phyloP scores from a whole-genome alignment of 2,113 vertebrate genomes.

The Alligator mississippiensis region DNA sequence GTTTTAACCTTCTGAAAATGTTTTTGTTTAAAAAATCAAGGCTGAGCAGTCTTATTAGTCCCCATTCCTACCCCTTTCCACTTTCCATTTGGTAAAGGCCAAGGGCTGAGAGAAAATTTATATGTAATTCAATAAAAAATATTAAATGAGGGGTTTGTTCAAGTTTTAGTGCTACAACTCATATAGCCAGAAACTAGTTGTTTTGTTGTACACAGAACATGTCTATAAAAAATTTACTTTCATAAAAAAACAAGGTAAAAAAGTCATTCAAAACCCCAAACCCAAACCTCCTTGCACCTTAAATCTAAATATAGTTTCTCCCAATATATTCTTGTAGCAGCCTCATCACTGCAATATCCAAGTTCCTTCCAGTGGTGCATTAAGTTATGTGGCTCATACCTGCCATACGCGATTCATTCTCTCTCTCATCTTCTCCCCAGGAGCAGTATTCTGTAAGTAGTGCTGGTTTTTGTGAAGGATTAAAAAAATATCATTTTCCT shows the following conservation, averaged over 20 bases:
- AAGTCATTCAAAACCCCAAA: neutral
- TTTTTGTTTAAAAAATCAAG: neutral
- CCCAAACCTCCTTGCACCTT: neutral
- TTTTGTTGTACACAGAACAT: neutral
- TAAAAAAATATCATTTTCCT: neutral
- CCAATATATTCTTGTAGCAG: neutral
- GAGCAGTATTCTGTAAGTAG: neutral
- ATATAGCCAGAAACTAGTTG: neutral
- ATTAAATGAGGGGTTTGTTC: neutral
- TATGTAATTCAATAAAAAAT: neutral
- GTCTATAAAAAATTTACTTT: neutral
- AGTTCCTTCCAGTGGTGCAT: neutral
- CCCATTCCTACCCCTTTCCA: neutral
- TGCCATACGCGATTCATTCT: neutral
- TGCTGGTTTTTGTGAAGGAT: neutral
- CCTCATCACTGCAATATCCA: neutral
- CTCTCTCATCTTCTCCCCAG: no score
- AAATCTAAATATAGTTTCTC: neutral
- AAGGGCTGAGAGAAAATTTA: neutral
- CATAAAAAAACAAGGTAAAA: rapidly evolving
- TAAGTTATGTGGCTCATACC: neutral
- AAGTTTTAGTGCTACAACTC: neutral
- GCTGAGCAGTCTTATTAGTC: neutral
- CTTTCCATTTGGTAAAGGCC: neutral
- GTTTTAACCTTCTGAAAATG: neutral